Evolutionary conservation across 1,140 invertebrate species (phyloP).

Genomic region (Drosophila varians): DNA sequence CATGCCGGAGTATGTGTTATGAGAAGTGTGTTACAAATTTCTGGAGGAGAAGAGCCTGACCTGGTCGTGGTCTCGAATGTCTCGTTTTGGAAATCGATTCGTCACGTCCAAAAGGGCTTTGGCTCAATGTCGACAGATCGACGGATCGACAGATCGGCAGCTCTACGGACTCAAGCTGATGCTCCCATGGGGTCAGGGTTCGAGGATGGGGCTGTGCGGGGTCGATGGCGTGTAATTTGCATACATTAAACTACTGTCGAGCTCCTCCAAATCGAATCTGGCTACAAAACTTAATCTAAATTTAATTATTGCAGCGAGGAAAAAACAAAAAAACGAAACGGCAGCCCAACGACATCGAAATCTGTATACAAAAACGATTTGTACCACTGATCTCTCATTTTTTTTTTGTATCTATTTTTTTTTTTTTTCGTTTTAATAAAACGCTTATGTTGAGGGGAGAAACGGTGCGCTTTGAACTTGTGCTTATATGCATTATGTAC

Average conservation of each 20-base stretch:
- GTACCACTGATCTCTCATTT: slow-evolving; percentile 29
- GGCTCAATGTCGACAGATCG: slow-evolving; percentile 70
- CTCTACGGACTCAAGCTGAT: slow-evolving; percentile 6
- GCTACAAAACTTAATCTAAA: slow-evolving; percentile 72
- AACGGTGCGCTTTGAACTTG: slow-evolving; percentile 73
- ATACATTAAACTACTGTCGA: slow-evolving; percentile 79
- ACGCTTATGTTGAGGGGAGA: slow-evolving; percentile 44
- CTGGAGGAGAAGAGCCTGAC: slow-evolving; percentile 16
- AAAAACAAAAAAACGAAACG: slow-evolving; percentile 46
- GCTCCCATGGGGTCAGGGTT: slow-evolving; percentile 36
- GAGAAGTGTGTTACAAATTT: slow-evolving; percentile 68
- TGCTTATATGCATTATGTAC: slow-evolving; percentile 73
- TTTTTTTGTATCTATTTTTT: slow-evolving; percentile 16
- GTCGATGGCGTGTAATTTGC: slow-evolving; percentile 70
- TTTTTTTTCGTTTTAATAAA: slow-evolving; percentile 61
- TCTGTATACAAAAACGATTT: slow-evolving; percentile 46
- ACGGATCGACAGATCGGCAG: slow-evolving; percentile 14
- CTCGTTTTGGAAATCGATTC: slow-evolving; percentile 73
- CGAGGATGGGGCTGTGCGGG: slow-evolving; percentile 16
- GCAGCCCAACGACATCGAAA: slow-evolving; percentile 47
- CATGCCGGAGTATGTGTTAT: slow-evolving; percentile 7
- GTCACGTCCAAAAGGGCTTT: slow-evolving; percentile 64
- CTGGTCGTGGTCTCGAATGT: slow-evolving; percentile 56
- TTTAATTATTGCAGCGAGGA: slow-evolving; percentile 78
- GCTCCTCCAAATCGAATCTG: slow-evolving; percentile 39